Evolutionary conservation across 2,113 vertebrate species (phyloP).

Genomic region (Nesospiza acunhae): DNA sequence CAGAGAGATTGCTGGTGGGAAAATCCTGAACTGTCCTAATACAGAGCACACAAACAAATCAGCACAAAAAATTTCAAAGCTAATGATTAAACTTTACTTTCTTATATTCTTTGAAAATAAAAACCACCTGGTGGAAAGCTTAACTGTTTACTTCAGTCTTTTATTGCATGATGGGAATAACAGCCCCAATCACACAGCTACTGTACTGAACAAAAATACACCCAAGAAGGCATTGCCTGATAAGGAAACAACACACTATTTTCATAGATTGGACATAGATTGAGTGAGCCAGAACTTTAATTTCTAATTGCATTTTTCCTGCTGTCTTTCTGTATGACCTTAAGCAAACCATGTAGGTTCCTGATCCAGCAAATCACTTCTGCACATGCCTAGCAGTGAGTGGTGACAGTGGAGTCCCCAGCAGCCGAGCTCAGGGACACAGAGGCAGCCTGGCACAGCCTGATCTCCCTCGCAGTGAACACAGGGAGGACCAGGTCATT

Average conservation of each 20-base stretch:
- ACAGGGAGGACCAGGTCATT: neutral
- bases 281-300: neutral
- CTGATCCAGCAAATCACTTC: neutral
- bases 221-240: neutral
- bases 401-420: neutral
- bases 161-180: neutral
- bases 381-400: neutral
- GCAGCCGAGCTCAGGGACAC: neutral
- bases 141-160: conserved; percentile 13
- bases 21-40: conserved; percentile 30
- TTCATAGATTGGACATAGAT: neutral
- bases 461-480: neutral
- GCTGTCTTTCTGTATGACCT: neutral
- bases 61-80: neutral
- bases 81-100: conserved; percentile 19
- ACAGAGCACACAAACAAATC: conserved; percentile 35
- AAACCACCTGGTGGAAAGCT: conserved; percentile 42
- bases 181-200: neutral
- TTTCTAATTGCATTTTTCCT: neutral
- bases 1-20: neutral
- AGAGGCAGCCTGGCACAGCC: neutral
- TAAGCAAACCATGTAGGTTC: neutral
- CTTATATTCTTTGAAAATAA: conserved; percentile 33
- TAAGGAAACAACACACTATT: neutral
- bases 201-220: conserved; percentile 16